Evolutionary conservation across 2,888 invertebrate species (phyloP), one percentile per base, ranked within the genome.

Genomic region (Alentia gelatinosa): DNA sequence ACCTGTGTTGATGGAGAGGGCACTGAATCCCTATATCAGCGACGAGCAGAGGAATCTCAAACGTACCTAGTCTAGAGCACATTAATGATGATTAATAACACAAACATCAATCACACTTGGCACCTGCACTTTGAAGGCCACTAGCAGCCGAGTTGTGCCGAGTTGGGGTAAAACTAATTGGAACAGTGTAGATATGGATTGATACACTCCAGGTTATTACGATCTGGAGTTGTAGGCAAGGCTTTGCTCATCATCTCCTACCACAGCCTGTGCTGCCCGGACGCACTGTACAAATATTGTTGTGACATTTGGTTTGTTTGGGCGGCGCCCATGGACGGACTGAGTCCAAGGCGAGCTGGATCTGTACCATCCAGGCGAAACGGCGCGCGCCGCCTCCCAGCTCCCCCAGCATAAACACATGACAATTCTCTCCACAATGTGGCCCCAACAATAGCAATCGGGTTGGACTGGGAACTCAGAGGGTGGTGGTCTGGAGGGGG

Each of bases 1-100:
- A 68, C 79, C 79, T 79, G 79, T 79, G 79, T 79, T 35, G 39
- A 37, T 26, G 39, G 79, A 79, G 35, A 79, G 79, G 79, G 79
- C 79, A 26, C n/a, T 79, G 79, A 9, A n/a, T 12, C n/a, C 23
- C n/a, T 35, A 19, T 47, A 47, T 47, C 47, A 47, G 7, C 9
- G 19, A 7, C 47, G 7, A 19, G 47, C 47, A 7, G 7, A 47
- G 7, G 19, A 47, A 47, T 47, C 9, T 7, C 19, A 12, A 47
- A 47, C 19, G 19, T 30, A 26, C 30, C 30, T 68, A 30, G 68
- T 68, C 33, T 68, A 68, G 30, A 12, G 12, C 4, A 30, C 68
- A 68, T 68, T 68, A 68, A 68, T 68, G 30, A 68, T 68, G 68
- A 68, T 68, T 68, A 68, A 68, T 68, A 30, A 68, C 12, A 68